Base-by-base conservation (phyloP, 2,888 invertebrate species). In the Xestobium rufovillosum region DNA sequence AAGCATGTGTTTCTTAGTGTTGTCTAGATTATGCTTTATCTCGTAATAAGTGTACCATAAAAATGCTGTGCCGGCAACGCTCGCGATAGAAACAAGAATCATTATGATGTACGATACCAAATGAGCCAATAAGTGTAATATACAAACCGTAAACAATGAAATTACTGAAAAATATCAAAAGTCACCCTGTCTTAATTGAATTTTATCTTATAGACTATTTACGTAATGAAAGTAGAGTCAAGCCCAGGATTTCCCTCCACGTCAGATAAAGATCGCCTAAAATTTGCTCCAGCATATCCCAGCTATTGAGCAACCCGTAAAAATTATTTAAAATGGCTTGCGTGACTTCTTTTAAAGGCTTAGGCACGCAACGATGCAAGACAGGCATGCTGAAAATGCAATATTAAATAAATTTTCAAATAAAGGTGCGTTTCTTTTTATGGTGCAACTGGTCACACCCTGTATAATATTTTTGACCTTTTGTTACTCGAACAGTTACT, bases 1-100 rank as follows among this genome's bases (percentile, higher is more conserved):
- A 23, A 72, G 50, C 56, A 67, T 66, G 41, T 60, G 63, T 33
- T 57, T 49, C 36, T 71, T 67, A 8, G 69, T 71, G 38, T 63
- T 61, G 53, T 80, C 76, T 39, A 80, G 69, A 45, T 78, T 74
- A 41, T 72, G 71, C 51, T 77, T 80, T 23, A 90, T 75, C 51
- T 81, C 83, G 51, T 78, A 75, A 56, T 90, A 94, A 1, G 88
- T 88, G 70, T 85, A 88, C 95, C 95, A 95, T 11, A 94, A 65
- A 17, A 87, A 73, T 9, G 66, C 78, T 12, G 90, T 87, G 2
- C 87, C 82, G 26, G 78, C 82, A 38, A 88, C 68, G 58, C 84
- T 81, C 26, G 81, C 79, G 33, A 89, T 60, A 17, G 80, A 78
- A 8, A 89, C 84, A 32, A 85, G 67, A 37, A 83, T 74, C 75